Evolutionary conservation across 2,797 vertebrate genomes (phyloP).

Genomic region (Propithecus perrieri): DNA sequence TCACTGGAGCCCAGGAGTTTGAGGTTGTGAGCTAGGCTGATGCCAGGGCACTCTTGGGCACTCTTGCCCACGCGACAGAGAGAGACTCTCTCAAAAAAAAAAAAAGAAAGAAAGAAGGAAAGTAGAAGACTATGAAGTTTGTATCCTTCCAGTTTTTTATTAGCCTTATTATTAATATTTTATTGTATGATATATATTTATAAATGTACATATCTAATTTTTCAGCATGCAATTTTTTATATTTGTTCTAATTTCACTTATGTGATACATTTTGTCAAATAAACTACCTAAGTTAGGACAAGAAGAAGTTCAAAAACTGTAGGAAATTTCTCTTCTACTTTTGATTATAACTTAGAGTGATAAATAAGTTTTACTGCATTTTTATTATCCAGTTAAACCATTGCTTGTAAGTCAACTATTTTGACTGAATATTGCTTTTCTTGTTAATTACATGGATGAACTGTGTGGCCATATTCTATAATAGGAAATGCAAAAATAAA

Average conservation of each 20-base stretch:
- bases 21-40: too few species aligned
- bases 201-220: not conserved
- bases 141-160: not conserved
- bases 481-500: not conserved
- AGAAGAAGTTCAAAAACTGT: not conserved
- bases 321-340: not conserved
- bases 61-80: too few species aligned
- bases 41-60: too few species aligned
- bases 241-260: not conserved
- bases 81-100: too few species aligned
- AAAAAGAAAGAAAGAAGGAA: not conserved
- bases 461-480: not conserved
- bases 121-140: not conserved
- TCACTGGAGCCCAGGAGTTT: too few species aligned
- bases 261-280: not conserved
- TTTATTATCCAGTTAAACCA: not conserved
- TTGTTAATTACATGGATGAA: not conserved
- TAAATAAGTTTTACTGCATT: not conserved
- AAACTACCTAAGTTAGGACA: not conserved
- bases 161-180: not conserved
- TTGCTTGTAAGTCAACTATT: not conserved
- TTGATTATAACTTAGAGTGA: not conserved
- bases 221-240: not conserved
- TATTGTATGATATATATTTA: not conserved
- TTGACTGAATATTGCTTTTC: not conserved